Evolutionary conservation across 2,888 invertebrate species (phyloP).

Genomic region (Aelia acuminata): DNA sequence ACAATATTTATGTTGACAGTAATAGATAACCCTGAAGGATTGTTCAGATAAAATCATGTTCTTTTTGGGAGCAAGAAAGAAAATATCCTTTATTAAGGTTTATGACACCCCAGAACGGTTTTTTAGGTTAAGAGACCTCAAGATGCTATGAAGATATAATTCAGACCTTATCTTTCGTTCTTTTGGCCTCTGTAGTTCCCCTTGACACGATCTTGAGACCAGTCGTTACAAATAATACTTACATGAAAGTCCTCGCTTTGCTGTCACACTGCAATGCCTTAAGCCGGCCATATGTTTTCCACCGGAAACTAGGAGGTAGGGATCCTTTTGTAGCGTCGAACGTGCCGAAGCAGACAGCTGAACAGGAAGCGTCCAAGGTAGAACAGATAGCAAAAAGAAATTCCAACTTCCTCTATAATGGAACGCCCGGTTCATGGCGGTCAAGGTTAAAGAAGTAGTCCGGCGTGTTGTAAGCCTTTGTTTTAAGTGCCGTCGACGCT

Average conservation of each 20-base stretch:
- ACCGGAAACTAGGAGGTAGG: not conserved
- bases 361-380: constrained; percentile 43
- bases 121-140: not conserved
- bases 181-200: not conserved
- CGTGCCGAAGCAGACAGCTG: constrained; percentile 7
- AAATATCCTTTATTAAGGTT: not conserved
- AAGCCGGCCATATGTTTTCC: constrained; percentile 4
- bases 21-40: not conserved
- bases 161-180: not conserved
- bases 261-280: not conserved
- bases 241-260: not conserved
- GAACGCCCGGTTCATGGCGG: not conserved
- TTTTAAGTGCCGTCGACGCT: not conserved
- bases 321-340: constrained; percentile 24
- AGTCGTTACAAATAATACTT: not conserved
- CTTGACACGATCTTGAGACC: not conserved
- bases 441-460: not conserved
- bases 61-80: not conserved
- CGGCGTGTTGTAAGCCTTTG: not conserved
- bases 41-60: not conserved
- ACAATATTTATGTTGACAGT: not conserved
- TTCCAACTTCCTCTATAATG: constrained; percentile 18
- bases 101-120: not conserved
- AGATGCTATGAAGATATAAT: not conserved
- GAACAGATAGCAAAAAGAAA: constrained; percentile 14